Percentiles rank a stretch among this genome's conserved stretches.
Conservation (phyloP, 2,113 vertebrate species). For the Cyanoliseus patagonus region DNA sequence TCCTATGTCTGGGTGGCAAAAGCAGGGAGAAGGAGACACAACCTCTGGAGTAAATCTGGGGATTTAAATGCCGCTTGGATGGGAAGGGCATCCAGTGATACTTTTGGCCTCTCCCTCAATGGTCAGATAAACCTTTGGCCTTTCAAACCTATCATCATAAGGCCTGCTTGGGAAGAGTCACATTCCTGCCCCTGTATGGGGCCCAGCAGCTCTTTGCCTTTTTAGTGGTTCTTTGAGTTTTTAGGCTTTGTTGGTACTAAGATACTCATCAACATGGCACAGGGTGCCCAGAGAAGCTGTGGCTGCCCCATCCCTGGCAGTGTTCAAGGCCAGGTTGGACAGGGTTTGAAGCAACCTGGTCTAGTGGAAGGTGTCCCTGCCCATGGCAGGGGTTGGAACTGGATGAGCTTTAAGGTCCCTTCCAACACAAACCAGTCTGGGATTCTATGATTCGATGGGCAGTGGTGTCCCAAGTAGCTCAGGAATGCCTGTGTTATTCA, state of each 20-base stretch:
- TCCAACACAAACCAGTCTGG: neutral
- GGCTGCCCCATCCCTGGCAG: neutral
- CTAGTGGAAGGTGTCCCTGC: neutral
- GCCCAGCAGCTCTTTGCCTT: neutral
- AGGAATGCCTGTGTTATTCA: neutral
- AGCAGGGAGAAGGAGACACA: neutral
- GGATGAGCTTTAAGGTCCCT: neutral
- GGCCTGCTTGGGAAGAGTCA: neutral
- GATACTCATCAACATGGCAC: neutral
- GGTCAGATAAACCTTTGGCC: neutral
- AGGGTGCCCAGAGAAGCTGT: neutral
- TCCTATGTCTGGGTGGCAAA: neutral
- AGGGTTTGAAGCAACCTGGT: neutral
- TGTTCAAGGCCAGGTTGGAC: neutral
- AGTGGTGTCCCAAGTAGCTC: neutral
- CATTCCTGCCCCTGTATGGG: neutral
- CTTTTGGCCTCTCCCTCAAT: neutral
- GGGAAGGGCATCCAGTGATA: rapidly evolving
- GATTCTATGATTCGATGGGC: neutral
- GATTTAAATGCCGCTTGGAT: neutral
- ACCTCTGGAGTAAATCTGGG: neutral
- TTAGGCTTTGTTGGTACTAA: neutral
- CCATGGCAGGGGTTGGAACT: neutral
- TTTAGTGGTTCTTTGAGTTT: neutral
- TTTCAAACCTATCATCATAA: neutral